Base-by-base conservation (phyloP, 2,888 invertebrate species). In the Pseudeuparius sepicola region DNA sequence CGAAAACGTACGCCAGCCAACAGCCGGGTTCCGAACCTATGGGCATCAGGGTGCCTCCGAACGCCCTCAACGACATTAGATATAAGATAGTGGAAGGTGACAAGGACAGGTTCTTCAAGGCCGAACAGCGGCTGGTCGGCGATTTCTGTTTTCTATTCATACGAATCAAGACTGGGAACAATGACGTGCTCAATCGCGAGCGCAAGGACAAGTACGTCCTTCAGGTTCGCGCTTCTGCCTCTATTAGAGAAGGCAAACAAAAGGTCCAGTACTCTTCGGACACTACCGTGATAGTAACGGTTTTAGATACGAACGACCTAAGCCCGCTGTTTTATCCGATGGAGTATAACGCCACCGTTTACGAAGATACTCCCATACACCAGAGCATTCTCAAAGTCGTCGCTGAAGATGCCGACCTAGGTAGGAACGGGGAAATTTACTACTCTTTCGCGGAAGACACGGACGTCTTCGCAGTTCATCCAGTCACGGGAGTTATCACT, bases 351-450 rank as follows among this genome's bases (percentile, higher is more conserved):
- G 80, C 78, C 28, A 75, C 75, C n/a, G 79, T 96, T 24, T 75
- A 80, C 13, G 94, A 94, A 62, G 92, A 94, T 60, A 78, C 82
- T 39, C 79, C 87, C 7, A 65, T 89, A 37, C 88, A 93, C 62
- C 73, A 77, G 36, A 86, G 81, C 58, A 73, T 93, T 38, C 64
- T 81, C 20, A 75, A 71, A 53, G 85, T 88, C 31, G 67, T 77
- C 18, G 97, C 96, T 1, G 92, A 90, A 54, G 97, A 98, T 64
- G 94, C 97, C 3, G 97, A 98, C 61, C 68, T 88, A 18, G 97
- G 96, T 2, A 71, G 89, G 50, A 97, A 97, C 61, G 93, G 94
- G 1, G 92, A 96, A 66, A 88, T 97, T 50, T 96, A 96, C 65
- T 97, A 94, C 65, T 92, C 89, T 59, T 78, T 97, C 52, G 68